Evolutionary conservation across 2,888 invertebrate genomes (phyloP).

Genomic region (Ennomos erosarius): DNA sequence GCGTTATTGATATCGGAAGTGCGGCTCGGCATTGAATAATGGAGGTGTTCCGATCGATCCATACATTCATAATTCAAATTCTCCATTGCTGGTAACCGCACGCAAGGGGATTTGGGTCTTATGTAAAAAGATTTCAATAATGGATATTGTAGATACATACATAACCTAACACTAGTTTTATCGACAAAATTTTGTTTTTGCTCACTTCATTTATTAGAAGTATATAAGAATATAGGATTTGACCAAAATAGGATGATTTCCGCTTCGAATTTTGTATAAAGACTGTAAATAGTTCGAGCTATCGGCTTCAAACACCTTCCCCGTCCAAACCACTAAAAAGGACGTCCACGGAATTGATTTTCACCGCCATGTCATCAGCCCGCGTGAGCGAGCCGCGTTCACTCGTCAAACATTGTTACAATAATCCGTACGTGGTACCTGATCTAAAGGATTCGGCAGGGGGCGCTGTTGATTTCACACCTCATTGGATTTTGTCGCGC

Average conservation of each 20-base stretch:
- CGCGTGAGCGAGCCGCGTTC: conserved; percentile 33
- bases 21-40: conserved; percentile 41
- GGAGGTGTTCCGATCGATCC: conserved; percentile 36
- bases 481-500: conserved; percentile 31
- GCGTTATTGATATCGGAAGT: conserved; percentile 30
- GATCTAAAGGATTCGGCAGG: conserved; percentile 27
- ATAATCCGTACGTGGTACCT: conserved; percentile 34
- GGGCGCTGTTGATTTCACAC: conserved; percentile 36
- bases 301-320: no score
- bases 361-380: conserved; percentile 29
- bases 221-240: background rate
- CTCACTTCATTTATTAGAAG: background rate
- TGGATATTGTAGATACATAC: no score
- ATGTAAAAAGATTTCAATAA: conserved; percentile 2
- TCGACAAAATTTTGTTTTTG: no score
- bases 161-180: no score
- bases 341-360: conserved; percentile 18
- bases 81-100: conserved; percentile 17
- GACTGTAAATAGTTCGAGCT: no score
- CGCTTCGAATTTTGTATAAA: no score
- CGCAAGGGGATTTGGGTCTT: conserved; percentile 5
- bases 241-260: no score
- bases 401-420: conserved; percentile 40
- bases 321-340: background rate
- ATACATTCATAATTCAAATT: conserved; percentile 37